Conservation (phyloP, 2,113 vertebrate genomes). For the Heterotilapia buettikoferi region DNA sequence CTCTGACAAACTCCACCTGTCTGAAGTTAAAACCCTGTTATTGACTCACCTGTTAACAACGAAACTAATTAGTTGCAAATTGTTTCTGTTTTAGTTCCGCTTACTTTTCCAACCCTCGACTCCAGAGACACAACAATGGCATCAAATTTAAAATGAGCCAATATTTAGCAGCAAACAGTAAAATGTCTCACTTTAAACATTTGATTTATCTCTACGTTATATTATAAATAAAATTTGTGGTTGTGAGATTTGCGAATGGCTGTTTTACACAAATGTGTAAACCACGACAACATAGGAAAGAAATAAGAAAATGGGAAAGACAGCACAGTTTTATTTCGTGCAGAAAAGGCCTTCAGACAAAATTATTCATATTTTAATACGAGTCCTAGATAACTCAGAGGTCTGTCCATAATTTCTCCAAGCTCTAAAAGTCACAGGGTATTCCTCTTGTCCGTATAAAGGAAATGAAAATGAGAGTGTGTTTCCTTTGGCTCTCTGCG, state of each 20-base stretch:
- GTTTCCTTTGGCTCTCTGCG: not conserved
- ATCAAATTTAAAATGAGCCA: not conserved
- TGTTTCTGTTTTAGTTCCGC: not conserved
- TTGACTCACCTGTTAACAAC: not conserved
- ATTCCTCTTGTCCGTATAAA: not conserved
- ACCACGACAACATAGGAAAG: not conserved
- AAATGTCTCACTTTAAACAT: not conserved
- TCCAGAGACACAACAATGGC: not conserved
- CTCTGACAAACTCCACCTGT: not conserved
- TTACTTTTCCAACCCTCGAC: not conserved
- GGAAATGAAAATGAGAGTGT: not conserved
- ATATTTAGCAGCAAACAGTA: not conserved
- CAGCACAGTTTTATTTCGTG: rapidly evolving
- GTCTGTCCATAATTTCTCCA: too few relatives aligned
- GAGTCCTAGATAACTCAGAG: not conserved
- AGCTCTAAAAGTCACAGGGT: not conserved
- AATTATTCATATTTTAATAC: not conserved
- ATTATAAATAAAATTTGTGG: not conserved
- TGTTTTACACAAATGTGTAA: too few relatives aligned
- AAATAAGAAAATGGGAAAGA: not conserved
- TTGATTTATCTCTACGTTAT: not conserved
- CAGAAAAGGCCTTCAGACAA: not conserved
- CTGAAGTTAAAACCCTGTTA: not conserved
- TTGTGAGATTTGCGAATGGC: too few relatives aligned
- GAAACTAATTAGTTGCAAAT: not conserved